These are phyloP conservation scores for Lutjanus argentimaculatus DNA, from an alignment of 2,797 vertebrate genomes.

Conservation along the genomic window DNA sequence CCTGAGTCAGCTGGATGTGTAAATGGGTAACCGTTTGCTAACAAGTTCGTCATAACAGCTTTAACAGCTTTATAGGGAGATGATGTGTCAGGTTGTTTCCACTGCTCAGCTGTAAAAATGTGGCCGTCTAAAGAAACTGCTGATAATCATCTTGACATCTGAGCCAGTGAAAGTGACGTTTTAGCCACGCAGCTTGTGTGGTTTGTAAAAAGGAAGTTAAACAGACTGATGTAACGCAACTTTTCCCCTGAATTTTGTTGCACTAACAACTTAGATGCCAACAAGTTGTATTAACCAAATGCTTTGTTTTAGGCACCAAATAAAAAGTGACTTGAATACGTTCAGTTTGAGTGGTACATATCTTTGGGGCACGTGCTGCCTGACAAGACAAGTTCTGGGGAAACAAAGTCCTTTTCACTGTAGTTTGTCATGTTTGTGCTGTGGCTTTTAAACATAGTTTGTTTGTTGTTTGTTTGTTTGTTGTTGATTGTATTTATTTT, in stretches of 20 bases:
- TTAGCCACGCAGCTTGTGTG: neutral
- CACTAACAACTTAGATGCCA: too few relatives aligned
- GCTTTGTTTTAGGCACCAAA: neutral
- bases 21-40: neutral
- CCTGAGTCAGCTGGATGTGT: neutral
- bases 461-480: too few relatives aligned
- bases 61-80: neutral
- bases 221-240: neutral
- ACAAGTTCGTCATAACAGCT: neutral
- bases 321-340: neutral
- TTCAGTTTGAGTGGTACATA: neutral
- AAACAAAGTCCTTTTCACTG: neutral
- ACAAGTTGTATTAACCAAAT: neutral
- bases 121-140: neutral
- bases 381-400: neutral
- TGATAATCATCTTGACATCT: neutral
- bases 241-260: neutral
- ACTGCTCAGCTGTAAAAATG: neutral
- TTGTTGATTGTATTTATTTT: too few relatives aligned
- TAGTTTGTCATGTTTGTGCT: neutral
- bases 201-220: neutral
- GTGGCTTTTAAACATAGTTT: neutral
- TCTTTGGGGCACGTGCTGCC: neutral
- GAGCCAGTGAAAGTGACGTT: neutral
- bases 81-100: neutral